These are phyloP conservation scores for Drosophila serrata DNA, from an alignment of 1,140 invertebrate species.

Conservation along the genomic window DNA sequence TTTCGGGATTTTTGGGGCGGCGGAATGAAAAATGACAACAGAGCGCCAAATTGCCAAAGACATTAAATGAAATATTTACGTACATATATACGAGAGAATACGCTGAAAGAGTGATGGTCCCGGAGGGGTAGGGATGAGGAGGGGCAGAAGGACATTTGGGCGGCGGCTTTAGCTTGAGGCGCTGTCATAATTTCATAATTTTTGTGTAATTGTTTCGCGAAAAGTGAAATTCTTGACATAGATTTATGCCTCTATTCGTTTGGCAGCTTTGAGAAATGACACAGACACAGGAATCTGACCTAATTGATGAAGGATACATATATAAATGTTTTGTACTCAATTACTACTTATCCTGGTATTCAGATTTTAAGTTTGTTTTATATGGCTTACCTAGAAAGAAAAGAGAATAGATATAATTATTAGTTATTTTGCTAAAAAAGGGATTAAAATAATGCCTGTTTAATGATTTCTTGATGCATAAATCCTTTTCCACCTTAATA, in stretches of 20 bases:
- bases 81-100: neutral
- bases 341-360: conserved; percentile 27
- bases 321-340: conserved; percentile 1
- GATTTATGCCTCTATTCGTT: conserved; percentile 27
- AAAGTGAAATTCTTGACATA: conserved; percentile 42
- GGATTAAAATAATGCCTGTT: neutral
- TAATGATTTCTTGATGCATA: too few species aligned
- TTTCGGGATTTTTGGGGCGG: conserved; percentile 9
- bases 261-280: conserved; percentile 4
- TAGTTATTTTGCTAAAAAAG: neutral
- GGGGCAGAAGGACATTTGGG: neutral
- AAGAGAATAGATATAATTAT: conserved; percentile 6
- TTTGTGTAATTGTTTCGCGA: conserved; percentile 47
- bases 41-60: conserved; percentile 69
- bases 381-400: conserved; percentile 32
- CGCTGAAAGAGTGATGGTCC: conserved; percentile 6
- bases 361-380: neutral
- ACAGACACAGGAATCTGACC: neutral
- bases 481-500: too few species aligned
- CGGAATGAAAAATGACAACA: conserved; percentile 75
- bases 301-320: conserved; percentile 15
- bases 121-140: neutral
- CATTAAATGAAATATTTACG: conserved; percentile 74
- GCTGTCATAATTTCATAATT: conserved; percentile 48
- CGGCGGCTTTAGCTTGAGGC: neutral